Conservation (phyloP, 1,140 invertebrate genomes). For the Euschistus heros region DNA sequence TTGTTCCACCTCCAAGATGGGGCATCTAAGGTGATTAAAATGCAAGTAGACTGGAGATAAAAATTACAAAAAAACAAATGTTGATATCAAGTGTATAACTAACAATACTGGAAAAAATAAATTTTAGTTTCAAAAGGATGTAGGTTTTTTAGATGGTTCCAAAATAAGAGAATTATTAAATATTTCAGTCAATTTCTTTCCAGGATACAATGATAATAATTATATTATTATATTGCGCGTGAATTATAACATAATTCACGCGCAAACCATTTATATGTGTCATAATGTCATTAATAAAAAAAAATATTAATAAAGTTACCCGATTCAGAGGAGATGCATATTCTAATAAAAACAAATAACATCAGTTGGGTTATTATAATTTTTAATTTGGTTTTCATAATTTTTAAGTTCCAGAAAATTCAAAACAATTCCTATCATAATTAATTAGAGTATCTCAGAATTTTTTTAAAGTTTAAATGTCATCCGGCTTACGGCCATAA, state of each 20-base stretch:
- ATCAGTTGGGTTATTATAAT: neutral
- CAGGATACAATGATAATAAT: neutral
- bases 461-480: no score
- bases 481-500: no score
- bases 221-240: neutral
- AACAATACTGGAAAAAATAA: neutral
- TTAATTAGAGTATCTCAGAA: neutral
- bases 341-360: conserved; percentile 4
- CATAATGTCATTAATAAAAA: neutral
- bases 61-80: no score
- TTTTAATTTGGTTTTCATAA: no score
- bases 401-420: neutral
- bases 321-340: conserved; percentile 2
- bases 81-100: no score
- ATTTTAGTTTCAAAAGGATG: no score
- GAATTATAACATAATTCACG: neutral
- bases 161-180: neutral
- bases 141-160: neutral
- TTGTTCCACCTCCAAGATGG: no score
- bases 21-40: no score
- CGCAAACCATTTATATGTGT: neutral
- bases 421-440: conserved; percentile 11
- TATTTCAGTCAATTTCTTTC: neutral
- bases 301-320: neutral
- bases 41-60: no score